Base-by-base conservation (phyloP, 1,140 invertebrate genomes). In the Aphaenogaster ashmeadi region DNA sequence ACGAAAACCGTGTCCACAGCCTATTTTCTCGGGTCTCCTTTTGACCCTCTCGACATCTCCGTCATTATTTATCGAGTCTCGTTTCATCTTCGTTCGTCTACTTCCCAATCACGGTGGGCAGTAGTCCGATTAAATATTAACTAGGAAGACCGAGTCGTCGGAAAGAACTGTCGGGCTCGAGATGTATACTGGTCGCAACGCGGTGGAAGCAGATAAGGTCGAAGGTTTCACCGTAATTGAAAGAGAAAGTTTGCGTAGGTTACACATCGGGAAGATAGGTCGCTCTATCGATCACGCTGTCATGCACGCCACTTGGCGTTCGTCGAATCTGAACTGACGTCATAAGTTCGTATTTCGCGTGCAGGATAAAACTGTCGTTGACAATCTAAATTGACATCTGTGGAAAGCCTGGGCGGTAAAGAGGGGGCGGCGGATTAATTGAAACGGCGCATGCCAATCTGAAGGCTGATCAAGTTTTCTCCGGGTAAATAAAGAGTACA, bases 41-140 rank as follows among this genome's bases (percentile, higher is more conserved):
- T 44, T 56, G 62, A 41, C 64, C 56, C n/a, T 47, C 66, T 44
- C 47, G 33, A 67, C 15, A 21, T 18, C 11, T 71, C 18, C 13
- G 50, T 13, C 15, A 36, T 62, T 79, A 69, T 88, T 88, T 71
- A 78, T 69, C n/a, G 21, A 58, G 6, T 67, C 3, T 11, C 11
- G 52, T 56, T 87, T 13, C 58, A 77, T 66, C 86, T 74, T 21
- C 50, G 71, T 2, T 13, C 64, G 41, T 44, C 72, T 44, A 21
- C 54, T 47, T 84, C 41, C 9, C 56, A 33, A 47, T 52, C 44
- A 50, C 44, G 80, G 44, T 86, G 41, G 66, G 38, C 36, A 81
- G 79, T 44, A 71, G 74, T 13, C 41, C 64, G 81, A 86, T 89
- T 89, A 89, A 89, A 89, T 36, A 89, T 89, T 89, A 89, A 89